These are phyloP conservation scores for Nebria ingens DNA, from an alignment of 1,140 invertebrate genomes.

Conservation along the genomic window DNA sequence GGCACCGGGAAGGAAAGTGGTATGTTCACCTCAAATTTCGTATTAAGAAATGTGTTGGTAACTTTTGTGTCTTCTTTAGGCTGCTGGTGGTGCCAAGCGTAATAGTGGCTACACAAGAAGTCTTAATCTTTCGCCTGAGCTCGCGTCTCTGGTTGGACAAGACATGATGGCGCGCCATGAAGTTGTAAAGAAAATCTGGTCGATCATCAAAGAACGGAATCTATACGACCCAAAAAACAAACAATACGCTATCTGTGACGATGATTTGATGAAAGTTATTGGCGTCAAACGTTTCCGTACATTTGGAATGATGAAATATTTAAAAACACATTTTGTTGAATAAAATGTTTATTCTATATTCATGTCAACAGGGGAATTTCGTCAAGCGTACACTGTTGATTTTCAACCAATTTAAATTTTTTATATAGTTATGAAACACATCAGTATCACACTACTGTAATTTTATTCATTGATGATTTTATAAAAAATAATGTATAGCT, in stretches of 20 bases:
- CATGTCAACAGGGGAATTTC: too few relatives aligned
- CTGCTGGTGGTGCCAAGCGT: slow-evolving; percentile 35
- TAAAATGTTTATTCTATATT: slow-evolving; percentile 35
- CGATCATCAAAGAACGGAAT: slow-evolving; percentile 84
- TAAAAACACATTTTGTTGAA: slow-evolving; percentile 80
- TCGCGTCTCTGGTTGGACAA: slow-evolving; percentile 75
- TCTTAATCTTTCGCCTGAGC: slow-evolving; percentile 72
- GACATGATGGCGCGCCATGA: slow-evolving; percentile 81
- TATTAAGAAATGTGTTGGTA: slow-evolving; percentile 8
- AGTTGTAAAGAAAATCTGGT: slow-evolving; percentile 88
- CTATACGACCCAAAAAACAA: slow-evolving; percentile 90
- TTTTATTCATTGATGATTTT: too few relatives aligned
- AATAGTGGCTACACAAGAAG: slow-evolving; percentile 70
- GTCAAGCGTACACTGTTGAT: too few relatives aligned
- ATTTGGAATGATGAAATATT: slow-evolving; percentile 92
- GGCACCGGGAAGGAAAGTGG: slow-evolving; percentile 29
- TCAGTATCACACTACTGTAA: too few relatives aligned
- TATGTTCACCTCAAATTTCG: slow-evolving; percentile 19
- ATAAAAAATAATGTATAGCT: too few relatives aligned
- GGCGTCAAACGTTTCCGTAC: slow-evolving; percentile 82
- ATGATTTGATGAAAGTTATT: slow-evolving; percentile 79
- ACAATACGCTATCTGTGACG: slow-evolving; percentile 88
- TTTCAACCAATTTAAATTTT: too few relatives aligned
- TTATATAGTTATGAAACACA: too few relatives aligned
- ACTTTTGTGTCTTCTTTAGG: slow-evolving; percentile 11